These are phyloP conservation scores for Bombycilla garrulus DNA, from an alignment of 2,113 vertebrate genomes.

Conservation along the genomic window DNA sequence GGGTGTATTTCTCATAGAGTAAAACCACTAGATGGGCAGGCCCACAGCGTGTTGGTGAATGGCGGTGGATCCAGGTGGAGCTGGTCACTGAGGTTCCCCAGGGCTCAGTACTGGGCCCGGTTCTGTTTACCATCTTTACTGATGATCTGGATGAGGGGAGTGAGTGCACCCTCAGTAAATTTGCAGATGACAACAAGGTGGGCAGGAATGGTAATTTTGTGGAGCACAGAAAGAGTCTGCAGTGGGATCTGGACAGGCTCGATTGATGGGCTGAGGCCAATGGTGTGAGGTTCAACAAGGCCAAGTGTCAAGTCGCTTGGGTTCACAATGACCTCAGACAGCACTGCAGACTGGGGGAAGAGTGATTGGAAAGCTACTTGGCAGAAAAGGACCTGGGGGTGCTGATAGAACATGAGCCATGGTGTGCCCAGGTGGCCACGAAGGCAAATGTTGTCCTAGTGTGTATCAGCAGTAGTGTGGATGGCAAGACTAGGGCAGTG, in stretches of 20 bases:
- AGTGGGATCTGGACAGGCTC: not conserved
- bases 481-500: not conserved
- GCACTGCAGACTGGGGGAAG: fast-evolving
- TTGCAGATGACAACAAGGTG: not conserved
- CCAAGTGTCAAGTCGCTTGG: not conserved
- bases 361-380: not conserved
- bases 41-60: not conserved
- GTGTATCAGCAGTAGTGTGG: not conserved
- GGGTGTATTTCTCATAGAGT: not conserved
- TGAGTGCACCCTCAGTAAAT: not conserved
- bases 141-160: not conserved
- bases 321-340: not conserved
- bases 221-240: not conserved
- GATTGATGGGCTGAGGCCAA: fast-evolving
- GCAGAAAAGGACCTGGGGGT: not conserved
- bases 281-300: not conserved
- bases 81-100: not conserved
- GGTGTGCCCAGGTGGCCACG: not conserved
- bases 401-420: not conserved
- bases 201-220: not conserved
- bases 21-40: not conserved
- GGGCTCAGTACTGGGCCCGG: not conserved
- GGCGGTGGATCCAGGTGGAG: not conserved
- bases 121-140: not conserved
- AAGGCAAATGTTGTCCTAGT: not conserved